These are phyloP conservation scores for Odontophorus gujanensis DNA, from an alignment of 2,113 vertebrate species.

Conservation along the genomic window DNA sequence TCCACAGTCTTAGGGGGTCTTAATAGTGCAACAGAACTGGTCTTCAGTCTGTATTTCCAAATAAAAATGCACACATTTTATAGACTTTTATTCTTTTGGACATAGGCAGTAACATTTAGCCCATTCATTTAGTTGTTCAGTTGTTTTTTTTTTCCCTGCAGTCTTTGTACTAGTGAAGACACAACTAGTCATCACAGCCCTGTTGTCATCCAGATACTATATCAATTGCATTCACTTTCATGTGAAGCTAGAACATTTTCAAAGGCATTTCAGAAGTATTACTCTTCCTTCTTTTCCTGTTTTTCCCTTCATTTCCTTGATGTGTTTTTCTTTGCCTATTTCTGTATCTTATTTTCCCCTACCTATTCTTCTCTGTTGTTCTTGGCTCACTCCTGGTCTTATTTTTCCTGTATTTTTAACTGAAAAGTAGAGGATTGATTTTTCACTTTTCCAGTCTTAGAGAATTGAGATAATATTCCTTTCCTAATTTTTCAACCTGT, in stretches of 20 bases:
- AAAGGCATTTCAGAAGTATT: neutral
- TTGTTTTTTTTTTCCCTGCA: neutral
- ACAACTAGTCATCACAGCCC: neutral
- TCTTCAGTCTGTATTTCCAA: neutral
- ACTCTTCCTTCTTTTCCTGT: neutral
- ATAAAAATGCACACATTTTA: neutral
- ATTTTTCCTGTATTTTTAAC: neutral
- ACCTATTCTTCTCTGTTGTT: neutral
- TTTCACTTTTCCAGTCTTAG: neutral
- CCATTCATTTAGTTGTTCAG: conserved; percentile 14
- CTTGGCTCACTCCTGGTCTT: neutral
- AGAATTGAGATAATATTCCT: neutral
- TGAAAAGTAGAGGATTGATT: neutral
- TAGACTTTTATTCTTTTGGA: conserved; percentile 11
- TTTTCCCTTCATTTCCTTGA: neutral
- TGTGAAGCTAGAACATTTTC: neutral
- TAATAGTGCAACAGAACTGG: neutral
- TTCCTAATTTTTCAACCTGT: neutral
- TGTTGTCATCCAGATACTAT: neutral
- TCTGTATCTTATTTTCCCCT: neutral
- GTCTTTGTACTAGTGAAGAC: neutral
- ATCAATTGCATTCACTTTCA: conserved; percentile 2
- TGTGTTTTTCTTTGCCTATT: neutral
- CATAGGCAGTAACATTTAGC: conserved; percentile 32
- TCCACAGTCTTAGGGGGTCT: neutral